phyloP scores from a whole-genome alignment of 2,113 vertebrate genomes.

The Neopipo cinnamomea region DNA sequence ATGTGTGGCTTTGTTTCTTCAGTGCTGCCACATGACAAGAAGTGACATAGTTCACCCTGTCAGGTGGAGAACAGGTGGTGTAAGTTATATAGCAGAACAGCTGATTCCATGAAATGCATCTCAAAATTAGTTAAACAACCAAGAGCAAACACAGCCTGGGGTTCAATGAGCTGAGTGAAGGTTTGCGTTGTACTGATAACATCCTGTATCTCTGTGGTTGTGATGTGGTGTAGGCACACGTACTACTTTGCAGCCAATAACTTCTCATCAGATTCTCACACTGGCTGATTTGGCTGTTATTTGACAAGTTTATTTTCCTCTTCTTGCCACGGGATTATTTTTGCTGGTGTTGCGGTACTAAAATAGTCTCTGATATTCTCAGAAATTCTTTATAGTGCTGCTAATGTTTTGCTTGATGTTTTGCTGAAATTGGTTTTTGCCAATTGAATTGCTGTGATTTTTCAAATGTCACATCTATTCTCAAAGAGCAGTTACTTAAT shows the following conservation, averaged over 20 bases:
- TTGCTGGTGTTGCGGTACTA: neutral
- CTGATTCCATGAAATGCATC: conserved; percentile 6
- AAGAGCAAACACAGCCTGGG: conserved; percentile 3
- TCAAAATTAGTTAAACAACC: conserved; percentile 45
- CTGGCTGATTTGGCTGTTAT: neutral
- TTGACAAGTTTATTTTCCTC: conserved; percentile 26
- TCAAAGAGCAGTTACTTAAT: neutral
- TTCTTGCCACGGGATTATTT: neutral
- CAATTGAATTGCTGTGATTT: neutral
- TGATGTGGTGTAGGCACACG: conserved; percentile 41
- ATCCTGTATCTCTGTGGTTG: conserved; percentile 58
- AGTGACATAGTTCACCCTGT: neutral
- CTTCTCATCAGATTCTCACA: conserved; percentile 5
- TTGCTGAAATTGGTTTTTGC: neutral
- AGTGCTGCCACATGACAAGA: neutral
- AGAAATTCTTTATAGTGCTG: neutral
- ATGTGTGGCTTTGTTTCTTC: neutral
- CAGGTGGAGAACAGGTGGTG: neutral
- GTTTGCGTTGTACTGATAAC: conserved; percentile 66
- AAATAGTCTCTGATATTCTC: neutral
- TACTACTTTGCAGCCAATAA: neutral
- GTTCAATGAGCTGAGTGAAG: conserved; percentile 48
- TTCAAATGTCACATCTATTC: conserved; percentile 1
- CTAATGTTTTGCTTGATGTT: conserved; percentile 12
- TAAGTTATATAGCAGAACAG: neutral